These are phyloP conservation scores for Barypeithes pellucidus DNA, from an alignment of 2,888 invertebrate genomes.

Conservation along the genomic window DNA sequence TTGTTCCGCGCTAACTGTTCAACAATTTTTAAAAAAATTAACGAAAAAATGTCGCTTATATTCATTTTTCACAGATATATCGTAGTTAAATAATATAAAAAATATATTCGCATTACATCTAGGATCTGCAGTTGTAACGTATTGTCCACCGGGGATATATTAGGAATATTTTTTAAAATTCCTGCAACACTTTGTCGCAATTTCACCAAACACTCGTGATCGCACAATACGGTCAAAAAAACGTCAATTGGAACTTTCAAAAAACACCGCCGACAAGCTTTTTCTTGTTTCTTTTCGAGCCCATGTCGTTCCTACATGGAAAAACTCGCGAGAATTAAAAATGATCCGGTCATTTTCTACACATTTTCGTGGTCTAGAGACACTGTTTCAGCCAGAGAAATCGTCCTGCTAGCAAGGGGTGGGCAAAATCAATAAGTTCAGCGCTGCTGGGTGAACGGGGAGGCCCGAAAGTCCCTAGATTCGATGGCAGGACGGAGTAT, in stretches of 20 bases:
- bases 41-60: neutral
- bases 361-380: constrained; percentile 54
- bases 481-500: constrained; percentile 26
- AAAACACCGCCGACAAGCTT: constrained; percentile 21
- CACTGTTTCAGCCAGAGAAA: constrained; percentile 44
- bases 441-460: constrained; percentile 38
- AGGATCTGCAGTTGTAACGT: neutral
- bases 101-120: neutral
- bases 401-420: constrained; percentile 44
- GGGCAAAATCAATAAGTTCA: constrained; percentile 49
- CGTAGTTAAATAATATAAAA: neutral
- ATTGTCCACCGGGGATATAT: neutral
- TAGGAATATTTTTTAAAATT: neutral
- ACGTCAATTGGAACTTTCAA: constrained; percentile 21
- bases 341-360: constrained; percentile 58
- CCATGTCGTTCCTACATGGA: constrained; percentile 18
- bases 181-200: constrained; percentile 15
- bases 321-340: constrained; percentile 16
- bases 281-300: constrained; percentile 42
- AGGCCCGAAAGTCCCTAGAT: constrained; percentile 45
- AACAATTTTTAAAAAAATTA: neutral
- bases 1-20: neutral
- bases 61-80: constrained; percentile 6
- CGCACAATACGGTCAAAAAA: constrained; percentile 29
- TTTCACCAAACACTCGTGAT: constrained; percentile 14